Evolutionary conservation across 1,140 invertebrate genomes (phyloP), one percentile per base, ranked within the genome.

Genomic region (Kradibia gibbosae): DNA sequence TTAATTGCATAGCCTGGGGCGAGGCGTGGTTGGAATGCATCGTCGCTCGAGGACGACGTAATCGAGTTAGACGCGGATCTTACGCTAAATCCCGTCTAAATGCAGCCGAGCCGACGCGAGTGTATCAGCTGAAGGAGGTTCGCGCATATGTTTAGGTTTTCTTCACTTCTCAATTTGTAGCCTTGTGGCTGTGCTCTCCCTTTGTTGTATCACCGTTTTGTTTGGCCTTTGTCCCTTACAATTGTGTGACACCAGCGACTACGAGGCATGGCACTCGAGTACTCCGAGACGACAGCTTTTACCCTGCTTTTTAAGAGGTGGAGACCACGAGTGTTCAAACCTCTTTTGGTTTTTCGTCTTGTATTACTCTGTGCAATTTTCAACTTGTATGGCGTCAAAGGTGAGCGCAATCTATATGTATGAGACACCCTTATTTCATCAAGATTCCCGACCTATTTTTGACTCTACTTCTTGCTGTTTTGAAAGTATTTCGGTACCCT

Each of bases 301-400:
- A 62, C 71, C 71, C 15, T 7, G 31, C 25, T 22, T 13, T 42
- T 42, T 20, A 76, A 60, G 7, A 65, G 28, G 31, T 15, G 25
- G 25, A 28, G 36, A 1, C n/a, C 13, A 31, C 11, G 28, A 34
- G 42, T 8, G 48, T 55, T n/a, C 22, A 15, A 55, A 17, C 67
- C 76, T 22, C n/a, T 67, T 72, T 25, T 50, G 65, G 31, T 73
- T 77, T 78, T 73, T 80, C 42, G 45, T 45, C 48, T 82, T 28
- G 17, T 73, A 17, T 62, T 73, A 17, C 55, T 74, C 72, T 25
- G 55, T 42, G 20, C 22, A 34, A 57, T 48, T 79, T 67, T 22
- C 36, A 71, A 80, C 55, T 11, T 73, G n/a, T 50, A 50, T 22
- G 48, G 71, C 28, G 76, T 82, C 76, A 45, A 79, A 83, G 83